Base-by-base conservation (phyloP, 2,113 vertebrate genomes). In the Spea multiplicata region DNA sequence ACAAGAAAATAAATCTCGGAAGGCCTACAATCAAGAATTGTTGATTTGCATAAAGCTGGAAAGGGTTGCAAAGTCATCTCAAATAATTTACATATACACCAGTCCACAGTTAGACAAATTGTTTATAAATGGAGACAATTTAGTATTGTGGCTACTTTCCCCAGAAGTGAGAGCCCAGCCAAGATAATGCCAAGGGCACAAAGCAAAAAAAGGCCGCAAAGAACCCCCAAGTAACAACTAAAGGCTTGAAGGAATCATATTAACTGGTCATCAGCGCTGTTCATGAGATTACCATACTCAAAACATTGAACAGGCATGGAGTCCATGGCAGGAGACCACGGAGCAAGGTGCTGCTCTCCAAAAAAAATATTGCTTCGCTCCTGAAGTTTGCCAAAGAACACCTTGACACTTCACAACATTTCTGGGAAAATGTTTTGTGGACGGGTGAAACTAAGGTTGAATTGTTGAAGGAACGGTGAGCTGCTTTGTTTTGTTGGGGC, bases 291-390 rank as follows among this genome's bases (percentile, higher is more conserved):
- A 46, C 30, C 45, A 67, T 46, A 44, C 9, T 44, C 8, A 67
- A 67, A 67, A 67, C 66, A 67, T 12, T 67, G 16, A 46, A 67
- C 66, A 67, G 46, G 66, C 9, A 67, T 46, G 66, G 66, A 17
- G 9, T 67, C 10, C 66, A 67, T 67, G 66, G 66, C 9, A 67
- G 66, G 44, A 67, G 3, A 44, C 44, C 66, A 67, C 9, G 44
- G 66, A 67, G 44, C 4, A 67, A 67, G 66, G 44, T 44, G 46
- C 8, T 46, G 44, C 66, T 67, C 8, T 67, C 66, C 66, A 67
- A 67, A 67, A 6, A 44, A 46, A 47, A 67, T 12, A 67, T 30
- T 65, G 62, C 62, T 30, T 7, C 62, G 30, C 17, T 14, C 30
- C 14, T 65, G n/a, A 7, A 65, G 62, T 65, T 65, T 65, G 62